Percentiles rank a stretch among this genome's conserved stretches.
phyloP scores from a whole-genome alignment of 2,797 vertebrate species.

The Dermochelys coriacea region DNA sequence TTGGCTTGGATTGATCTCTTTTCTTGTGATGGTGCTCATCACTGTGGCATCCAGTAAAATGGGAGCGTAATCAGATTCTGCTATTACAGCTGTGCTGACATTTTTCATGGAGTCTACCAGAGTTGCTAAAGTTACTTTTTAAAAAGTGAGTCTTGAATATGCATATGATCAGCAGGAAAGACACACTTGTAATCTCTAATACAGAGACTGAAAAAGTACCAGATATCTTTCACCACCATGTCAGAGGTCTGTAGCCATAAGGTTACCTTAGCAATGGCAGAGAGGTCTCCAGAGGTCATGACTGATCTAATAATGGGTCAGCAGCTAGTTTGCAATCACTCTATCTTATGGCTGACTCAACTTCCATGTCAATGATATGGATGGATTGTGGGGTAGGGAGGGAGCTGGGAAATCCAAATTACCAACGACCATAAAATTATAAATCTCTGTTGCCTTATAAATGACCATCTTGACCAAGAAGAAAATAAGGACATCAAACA shows the following conservation, averaged over 20 bases:
- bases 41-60: neutral
- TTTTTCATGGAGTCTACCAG: neutral
- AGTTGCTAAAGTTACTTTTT: neutral
- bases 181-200: neutral
- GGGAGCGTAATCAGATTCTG: neutral
- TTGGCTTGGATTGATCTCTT: neutral
- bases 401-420: neutral
- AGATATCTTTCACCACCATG: neutral
- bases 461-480: neutral
- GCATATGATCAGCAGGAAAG: neutral
- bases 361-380: neutral
- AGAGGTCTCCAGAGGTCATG: neutral
- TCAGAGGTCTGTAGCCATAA: neutral
- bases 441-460: neutral
- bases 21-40: neutral
- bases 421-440: neutral
- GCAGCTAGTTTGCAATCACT: neutral
- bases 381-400: neutral
- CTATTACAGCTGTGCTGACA: neutral
- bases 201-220: neutral
- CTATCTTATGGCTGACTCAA: neutral
- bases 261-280: neutral
- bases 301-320: fast-evolving
- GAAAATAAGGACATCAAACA: neutral
- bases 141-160: neutral